phyloP scores from a whole-genome alignment of 2,113 vertebrate species.

The Sterrhoptilus dennistouni region DNA sequence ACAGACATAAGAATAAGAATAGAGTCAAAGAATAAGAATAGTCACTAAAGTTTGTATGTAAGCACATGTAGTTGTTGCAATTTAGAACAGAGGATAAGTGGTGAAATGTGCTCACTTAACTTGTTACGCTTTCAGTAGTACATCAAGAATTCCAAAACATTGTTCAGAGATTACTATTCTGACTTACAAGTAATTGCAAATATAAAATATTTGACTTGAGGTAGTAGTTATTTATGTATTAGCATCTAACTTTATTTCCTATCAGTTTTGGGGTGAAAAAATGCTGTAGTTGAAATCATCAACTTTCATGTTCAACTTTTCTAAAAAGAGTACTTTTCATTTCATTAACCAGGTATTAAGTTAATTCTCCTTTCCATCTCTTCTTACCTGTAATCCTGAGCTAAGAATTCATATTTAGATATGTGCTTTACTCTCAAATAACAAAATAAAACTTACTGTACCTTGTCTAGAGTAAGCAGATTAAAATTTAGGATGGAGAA shows the following conservation, averaged over 20 bases:
- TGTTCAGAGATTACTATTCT: constrained; percentile 3
- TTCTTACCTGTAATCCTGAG: not conserved
- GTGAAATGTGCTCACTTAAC: not conserved
- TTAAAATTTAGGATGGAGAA: not conserved
- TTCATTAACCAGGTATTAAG: not conserved
- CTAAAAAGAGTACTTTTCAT: not conserved
- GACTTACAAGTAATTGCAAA: not conserved
- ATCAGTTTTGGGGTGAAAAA: rapidly evolving
- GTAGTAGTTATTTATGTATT: not conserved
- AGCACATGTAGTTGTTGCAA: not conserved
- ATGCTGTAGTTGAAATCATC: not conserved
- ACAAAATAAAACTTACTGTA: not conserved
- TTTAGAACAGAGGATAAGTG: not conserved
- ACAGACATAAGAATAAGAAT: not conserved
- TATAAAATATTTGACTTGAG: not conserved
- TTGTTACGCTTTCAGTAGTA: not conserved
- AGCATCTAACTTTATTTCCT: not conserved
- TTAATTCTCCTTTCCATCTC: not conserved
- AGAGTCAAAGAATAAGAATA: not conserved
- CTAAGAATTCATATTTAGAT: not conserved
- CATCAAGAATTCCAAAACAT: not conserved
- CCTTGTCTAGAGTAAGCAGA: not conserved
- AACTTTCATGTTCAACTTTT: not conserved
- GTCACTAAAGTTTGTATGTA: not conserved
- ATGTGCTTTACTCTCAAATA: not conserved